A percentile compares a stretch with the other conserved stretches of the same genome.
phyloP scores from a whole-genome alignment of 2,113 vertebrate species.

The Daubentonia madagascariensis region DNA sequence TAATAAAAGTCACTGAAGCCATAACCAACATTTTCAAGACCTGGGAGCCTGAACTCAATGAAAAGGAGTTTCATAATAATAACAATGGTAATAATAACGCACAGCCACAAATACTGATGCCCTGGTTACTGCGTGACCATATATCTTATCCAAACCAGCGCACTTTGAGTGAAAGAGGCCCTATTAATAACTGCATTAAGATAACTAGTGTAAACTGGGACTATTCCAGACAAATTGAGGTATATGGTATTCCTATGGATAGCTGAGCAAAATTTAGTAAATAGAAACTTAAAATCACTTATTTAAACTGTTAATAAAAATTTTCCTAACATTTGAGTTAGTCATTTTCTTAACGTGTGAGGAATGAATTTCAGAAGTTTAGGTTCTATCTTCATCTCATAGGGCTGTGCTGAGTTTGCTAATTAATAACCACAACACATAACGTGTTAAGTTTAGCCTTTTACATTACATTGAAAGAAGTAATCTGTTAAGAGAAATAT shows the following conservation, averaged over 20 bases:
- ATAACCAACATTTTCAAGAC: background rate
- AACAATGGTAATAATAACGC: fast-evolving
- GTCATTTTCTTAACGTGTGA: background rate
- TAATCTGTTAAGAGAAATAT: background rate
- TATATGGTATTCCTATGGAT: background rate
- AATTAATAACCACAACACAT: fast-evolving
- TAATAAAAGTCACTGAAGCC: background rate
- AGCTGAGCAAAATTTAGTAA: background rate
- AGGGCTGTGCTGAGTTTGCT: background rate
- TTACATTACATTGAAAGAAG: background rate
- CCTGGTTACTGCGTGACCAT: too few species aligned
- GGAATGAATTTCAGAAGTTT: background rate
- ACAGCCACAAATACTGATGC: background rate
- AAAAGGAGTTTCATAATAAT: background rate
- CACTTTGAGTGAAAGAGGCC: background rate
- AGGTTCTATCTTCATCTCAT: background rate
- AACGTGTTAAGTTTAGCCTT: background rate
- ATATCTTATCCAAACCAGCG: background rate
- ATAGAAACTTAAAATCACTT: background rate
- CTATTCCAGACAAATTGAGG: background rate
- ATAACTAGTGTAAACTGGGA: background rate
- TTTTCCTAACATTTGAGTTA: background rate
- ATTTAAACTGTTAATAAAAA: background rate
- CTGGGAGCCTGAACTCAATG: background rate
- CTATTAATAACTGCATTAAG: background rate